A percentile compares a stretch with the other conserved stretches of the same genome.
Conservation (phyloP, 2,888 invertebrate genomes). For the Philereme transversata region DNA sequence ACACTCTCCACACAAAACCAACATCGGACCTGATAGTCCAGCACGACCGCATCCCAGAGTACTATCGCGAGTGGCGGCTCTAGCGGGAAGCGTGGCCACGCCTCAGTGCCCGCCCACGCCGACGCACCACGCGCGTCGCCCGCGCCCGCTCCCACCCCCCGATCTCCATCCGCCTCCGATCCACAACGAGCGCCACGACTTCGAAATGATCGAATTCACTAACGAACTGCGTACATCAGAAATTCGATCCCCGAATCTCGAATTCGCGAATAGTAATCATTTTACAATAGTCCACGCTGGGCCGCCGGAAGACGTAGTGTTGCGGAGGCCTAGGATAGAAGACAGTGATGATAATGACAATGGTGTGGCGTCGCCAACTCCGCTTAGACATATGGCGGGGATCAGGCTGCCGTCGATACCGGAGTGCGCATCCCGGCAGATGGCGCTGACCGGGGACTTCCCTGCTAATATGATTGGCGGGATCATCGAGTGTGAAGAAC, state of each 20-base stretch:
- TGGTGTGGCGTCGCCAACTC: conserved; percentile 83
- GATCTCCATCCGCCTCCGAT: conserved; percentile 81
- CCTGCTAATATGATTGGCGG: conserved; percentile 82
- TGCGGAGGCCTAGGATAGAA: conserved; percentile 72
- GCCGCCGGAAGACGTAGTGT: conserved; percentile 76
- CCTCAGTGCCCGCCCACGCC: conserved; percentile 94
- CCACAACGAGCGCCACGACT: conserved; percentile 73
- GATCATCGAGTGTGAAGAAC: conserved; percentile 89
- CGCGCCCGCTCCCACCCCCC: conserved; percentile 84
- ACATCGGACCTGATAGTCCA: conserved; percentile 65
- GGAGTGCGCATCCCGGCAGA: conserved; percentile 85
- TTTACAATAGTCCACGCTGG: conserved; percentile 81
- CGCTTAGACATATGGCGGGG: conserved; percentile 88
- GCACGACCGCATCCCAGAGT: conserved; percentile 86
- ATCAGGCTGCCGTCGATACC: conserved; percentile 92
- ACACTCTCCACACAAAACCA: conserved; percentile 67
- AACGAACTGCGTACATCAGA: conserved; percentile 79
- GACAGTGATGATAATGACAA: conserved; percentile 77
- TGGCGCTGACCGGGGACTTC: conserved; percentile 83
- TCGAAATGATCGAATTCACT: conserved; percentile 78
- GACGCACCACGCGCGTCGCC: conserved; percentile 91
- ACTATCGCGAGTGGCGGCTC: conserved; percentile 83
- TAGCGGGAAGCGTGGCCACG: conserved; percentile 75
- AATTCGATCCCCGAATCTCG: conserved; percentile 81
- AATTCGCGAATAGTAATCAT: conserved; percentile 83